These are phyloP conservation scores for Motacilla tschutschensis DNA, from an alignment of 2,113 vertebrate genomes.

Conservation along the genomic window DNA sequence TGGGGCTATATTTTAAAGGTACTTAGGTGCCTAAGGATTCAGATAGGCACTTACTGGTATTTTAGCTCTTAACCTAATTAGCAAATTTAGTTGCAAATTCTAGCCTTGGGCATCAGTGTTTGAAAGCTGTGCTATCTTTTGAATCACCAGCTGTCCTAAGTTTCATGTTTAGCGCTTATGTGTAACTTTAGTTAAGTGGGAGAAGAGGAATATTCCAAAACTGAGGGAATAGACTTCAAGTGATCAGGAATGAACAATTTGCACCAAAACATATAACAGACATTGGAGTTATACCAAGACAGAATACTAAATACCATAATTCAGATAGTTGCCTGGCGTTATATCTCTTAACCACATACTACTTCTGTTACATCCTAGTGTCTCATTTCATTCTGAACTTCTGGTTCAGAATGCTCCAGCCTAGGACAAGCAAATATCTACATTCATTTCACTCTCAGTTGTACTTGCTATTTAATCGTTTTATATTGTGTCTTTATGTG, in stretches of 20 bases:
- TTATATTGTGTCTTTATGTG: not conserved
- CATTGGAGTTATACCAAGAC: not conserved
- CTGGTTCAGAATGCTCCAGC: not conserved
- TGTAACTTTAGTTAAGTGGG: not conserved
- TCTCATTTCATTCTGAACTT: constrained; percentile 6
- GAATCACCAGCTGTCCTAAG: not conserved
- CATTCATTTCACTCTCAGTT: not conserved
- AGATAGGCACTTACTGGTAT: constrained; percentile 10
- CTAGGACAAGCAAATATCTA: not conserved
- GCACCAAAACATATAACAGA: not conserved
- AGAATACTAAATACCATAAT: not conserved
- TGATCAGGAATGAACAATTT: not conserved
- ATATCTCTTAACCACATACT: not conserved
- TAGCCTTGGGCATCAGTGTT: constrained; percentile 27
- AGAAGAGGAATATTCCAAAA: not conserved
- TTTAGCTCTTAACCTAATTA: constrained; percentile 36
- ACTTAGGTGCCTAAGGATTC: not conserved
- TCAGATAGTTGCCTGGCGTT: not conserved
- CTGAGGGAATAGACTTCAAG: not conserved
- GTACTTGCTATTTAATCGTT: not conserved
- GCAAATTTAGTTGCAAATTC: constrained; percentile 40
- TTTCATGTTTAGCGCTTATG: not conserved
- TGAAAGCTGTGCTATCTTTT: constrained; percentile 1
- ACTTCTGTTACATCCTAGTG: not conserved
- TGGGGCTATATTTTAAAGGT: not conserved